Evolutionary conservation across 30 jellyfish, hydroid and myxozoan species (phyloP).

Genomic region (Pelagia noctiluca): DNA sequence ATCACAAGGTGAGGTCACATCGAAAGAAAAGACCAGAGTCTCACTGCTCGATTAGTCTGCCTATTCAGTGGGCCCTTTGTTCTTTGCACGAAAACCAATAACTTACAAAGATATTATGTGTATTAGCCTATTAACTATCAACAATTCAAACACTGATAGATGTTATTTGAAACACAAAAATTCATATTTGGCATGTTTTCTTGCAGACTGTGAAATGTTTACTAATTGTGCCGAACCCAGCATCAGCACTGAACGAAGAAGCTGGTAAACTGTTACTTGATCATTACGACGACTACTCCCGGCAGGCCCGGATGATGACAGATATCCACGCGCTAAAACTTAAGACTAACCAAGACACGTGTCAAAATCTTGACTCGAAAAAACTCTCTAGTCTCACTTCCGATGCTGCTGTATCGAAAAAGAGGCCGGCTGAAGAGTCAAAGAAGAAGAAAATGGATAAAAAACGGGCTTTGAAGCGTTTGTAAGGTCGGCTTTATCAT

Average conservation of each 20-base stretch:
- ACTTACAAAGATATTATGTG: no score
- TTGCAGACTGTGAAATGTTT: slow-evolving; percentile 96
- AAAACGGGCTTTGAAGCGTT: slow-evolving; percentile 91
- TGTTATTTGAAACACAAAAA: no score
- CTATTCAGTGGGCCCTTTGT: no score
- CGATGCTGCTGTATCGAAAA: slow-evolving; percentile 57
- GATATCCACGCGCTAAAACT: slow-evolving; percentile 89
- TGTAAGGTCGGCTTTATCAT: slow-evolving; percentile 25
- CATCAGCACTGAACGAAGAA: slow-evolving; percentile 98
- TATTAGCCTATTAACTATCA: no score
- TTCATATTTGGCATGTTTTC: no score
- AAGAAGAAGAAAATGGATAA: slow-evolving; percentile 90
- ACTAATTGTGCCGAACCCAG: slow-evolving; percentile 94
- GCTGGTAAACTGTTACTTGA: slow-evolving; percentile 96
- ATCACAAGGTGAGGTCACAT: no score
- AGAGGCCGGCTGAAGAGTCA: slow-evolving; percentile 88
- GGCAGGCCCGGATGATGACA: slow-evolving; percentile 97
- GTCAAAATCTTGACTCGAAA: slow-evolving; percentile 3
- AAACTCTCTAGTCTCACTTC: no score
- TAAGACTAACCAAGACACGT: slow-evolving; percentile 30
- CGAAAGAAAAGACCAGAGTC: no score
- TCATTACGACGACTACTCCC: slow-evolving; percentile 93
- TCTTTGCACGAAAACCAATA: no score
- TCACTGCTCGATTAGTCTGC: no score
- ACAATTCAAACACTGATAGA: no score